phyloP scores from a whole-genome alignment of 2,888 invertebrate species.

The Eucera pruinosa region DNA sequence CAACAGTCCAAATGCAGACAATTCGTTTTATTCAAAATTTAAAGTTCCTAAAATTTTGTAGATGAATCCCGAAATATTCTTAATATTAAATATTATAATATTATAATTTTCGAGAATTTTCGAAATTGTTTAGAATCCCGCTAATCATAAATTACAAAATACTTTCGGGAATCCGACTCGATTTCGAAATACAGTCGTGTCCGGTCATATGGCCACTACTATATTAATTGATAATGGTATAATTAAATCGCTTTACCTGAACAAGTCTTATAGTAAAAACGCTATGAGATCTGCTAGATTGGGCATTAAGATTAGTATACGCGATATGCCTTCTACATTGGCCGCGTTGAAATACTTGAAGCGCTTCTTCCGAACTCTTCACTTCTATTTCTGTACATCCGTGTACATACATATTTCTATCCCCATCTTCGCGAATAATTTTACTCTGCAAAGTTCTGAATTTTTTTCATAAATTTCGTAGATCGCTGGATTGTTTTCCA shows the following conservation, averaged over 20 bases:
- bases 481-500: neutral
- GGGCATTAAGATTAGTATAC: slow-evolving; percentile 95
- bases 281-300: slow-evolving; percentile 98
- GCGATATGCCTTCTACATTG: slow-evolving; percentile 96
- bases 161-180: no score
- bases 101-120: no score
- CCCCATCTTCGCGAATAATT: slow-evolving; percentile 94
- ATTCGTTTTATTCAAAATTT: no score
- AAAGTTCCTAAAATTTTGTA: no score
- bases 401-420: slow-evolving; percentile 96
- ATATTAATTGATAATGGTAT: neutral
- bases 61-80: no score
- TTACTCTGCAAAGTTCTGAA: slow-evolving; percentile 91
- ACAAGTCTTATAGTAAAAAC: slow-evolving; percentile 97
- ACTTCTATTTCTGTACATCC: slow-evolving; percentile 97
- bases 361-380: slow-evolving; percentile 96
- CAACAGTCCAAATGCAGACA: no score
- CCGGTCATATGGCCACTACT: no score
- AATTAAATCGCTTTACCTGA: slow-evolving; percentile 86
- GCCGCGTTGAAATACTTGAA: slow-evolving; percentile 94
- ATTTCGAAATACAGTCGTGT: no score
- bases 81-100: no score
- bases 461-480: slow-evolving; percentile 61
- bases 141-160: no score
- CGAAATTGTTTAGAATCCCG: no score